These are phyloP conservation scores for Pocillopora damicornis DNA, from an alignment of 64 coral and sea anemone genomes.

Conservation along the genomic window DNA sequence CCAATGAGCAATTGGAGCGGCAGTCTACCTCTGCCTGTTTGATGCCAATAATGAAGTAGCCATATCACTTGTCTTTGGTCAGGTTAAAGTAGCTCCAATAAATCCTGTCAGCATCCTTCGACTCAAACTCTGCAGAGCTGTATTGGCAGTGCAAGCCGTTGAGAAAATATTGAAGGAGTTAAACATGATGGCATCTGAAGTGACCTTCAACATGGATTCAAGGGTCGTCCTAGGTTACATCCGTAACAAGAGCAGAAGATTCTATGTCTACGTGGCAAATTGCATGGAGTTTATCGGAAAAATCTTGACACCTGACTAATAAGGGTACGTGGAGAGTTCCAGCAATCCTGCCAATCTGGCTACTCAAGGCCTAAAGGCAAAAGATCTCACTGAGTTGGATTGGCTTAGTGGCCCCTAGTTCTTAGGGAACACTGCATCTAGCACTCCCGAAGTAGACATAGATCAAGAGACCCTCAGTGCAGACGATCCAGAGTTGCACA, in stretches of 20 bases:
- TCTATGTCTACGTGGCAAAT: constrained; percentile 50
- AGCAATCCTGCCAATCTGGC: constrained; percentile 56
- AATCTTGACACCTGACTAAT: constrained; percentile 25
- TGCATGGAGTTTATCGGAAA: constrained; percentile 37
- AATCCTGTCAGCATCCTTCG: not conserved
- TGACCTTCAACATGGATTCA: not conserved
- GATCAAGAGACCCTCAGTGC: constrained; percentile 22
- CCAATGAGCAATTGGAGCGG: constrained; percentile 2
- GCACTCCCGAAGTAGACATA: not conserved
- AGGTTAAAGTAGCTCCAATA: constrained; percentile 8
- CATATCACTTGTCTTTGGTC: not conserved
- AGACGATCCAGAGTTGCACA: constrained; percentile 45
- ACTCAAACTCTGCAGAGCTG: constrained; percentile 14
- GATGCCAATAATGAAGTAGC: not conserved
- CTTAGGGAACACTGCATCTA: not conserved
- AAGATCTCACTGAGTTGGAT: constrained; percentile 15
- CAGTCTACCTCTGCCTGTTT: not conserved
- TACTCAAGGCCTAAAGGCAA: constrained; percentile 15
- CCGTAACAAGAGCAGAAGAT: not conserved
- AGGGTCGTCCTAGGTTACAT: not conserved
- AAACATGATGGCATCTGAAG: not conserved
- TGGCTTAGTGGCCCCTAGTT: constrained; percentile 50
- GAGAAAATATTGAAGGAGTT: not conserved
- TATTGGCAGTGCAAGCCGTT: constrained; percentile 11
- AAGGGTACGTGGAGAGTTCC: constrained; percentile 44